Evolutionary conservation across 1,140 invertebrate genomes (phyloP), one percentile per base, ranked within the genome.

Genomic region (Odontomachus brunneus): DNA sequence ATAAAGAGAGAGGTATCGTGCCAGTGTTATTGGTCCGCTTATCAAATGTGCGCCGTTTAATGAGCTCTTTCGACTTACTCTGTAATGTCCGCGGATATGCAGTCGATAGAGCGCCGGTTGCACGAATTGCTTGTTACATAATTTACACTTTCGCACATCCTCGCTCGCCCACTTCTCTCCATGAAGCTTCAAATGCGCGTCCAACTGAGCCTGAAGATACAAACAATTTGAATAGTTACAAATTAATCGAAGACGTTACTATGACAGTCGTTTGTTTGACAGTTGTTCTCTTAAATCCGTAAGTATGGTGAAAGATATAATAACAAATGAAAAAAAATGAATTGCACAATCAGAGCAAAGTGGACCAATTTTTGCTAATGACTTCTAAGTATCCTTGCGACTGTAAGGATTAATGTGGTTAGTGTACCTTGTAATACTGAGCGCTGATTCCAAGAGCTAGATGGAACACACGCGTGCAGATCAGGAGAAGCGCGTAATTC

Each of bases 61-160:
- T 76, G 53, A 76, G 1, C 24, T 51, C 1, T 26, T 26, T 0
- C 3, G 19, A 26, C 85, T 90, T 72, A 93, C 92, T 71, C 89
- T 92, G 48, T 93, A 93, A 84, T 93, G 92, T 57, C 92, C 92
- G 59, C 92, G 89, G 60, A 93, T 90, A 26, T 93, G 92, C 59
- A 91, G 84, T n/a, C 91, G 88, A 66, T 93, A 93, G 17, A 93
- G 83, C 12, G 91, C 91, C 0, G 92, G 91, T 57, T 93, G 91
- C 55, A 90, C 85, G 24, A 93, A 93, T 75, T 93, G 91, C 59
- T 93, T 92, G 82, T 90, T 91, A 73, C 92, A 93, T n/a, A 93
- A 87, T 86, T 92, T 93, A 82, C 92, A 93, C 71, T 92, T 92
- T 81, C 91, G 85, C 29, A 89, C 75, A 60, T 93, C 92, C 48